These are phyloP conservation scores for Cotesia typhae DNA, from an alignment of 1,140 invertebrate species.

Conservation along the genomic window DNA sequence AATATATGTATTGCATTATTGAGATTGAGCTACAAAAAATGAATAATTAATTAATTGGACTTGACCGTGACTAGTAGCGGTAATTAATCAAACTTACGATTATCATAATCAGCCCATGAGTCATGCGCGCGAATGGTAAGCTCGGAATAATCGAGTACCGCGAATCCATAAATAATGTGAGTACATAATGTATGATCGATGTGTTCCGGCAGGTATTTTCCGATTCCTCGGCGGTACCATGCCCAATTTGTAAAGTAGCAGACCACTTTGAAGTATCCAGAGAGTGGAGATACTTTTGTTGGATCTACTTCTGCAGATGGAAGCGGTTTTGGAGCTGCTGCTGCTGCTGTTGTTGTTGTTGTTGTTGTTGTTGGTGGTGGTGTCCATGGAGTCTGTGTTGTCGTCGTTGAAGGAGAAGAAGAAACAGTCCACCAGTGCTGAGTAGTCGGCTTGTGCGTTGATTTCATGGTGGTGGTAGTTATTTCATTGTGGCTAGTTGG, in stretches of 20 bases:
- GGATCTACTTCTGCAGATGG: constrained; percentile 57
- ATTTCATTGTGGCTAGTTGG: constrained; percentile 3
- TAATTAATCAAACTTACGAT: constrained; percentile 69
- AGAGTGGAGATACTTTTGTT: constrained; percentile 55
- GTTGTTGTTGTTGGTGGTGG: constrained; percentile 40
- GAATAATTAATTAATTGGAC: too few species aligned
- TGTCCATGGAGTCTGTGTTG: constrained; percentile 43
- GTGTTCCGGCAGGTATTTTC: constrained; percentile 84
- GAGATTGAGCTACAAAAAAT: too few species aligned
- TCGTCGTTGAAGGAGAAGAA: constrained; percentile 39
- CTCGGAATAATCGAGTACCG: constrained; percentile 81
- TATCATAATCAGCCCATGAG: constrained; percentile 89
- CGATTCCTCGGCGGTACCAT: constrained; percentile 85
- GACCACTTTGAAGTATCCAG: constrained; percentile 65
- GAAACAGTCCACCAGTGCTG: constrained; percentile 39
- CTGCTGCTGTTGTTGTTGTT: constrained; percentile 36
- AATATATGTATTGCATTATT: background rate
- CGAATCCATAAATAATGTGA: constrained; percentile 92
- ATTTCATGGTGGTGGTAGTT: constrained; percentile 49
- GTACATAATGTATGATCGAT: constrained; percentile 89
- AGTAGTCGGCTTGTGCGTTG: constrained; percentile 48
- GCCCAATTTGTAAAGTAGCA: constrained; percentile 97
- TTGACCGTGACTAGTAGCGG: too few species aligned
- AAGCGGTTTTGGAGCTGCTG: constrained; percentile 41
- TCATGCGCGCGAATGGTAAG: constrained; percentile 84